Percentiles rank a stretch among this genome's conserved stretches.
phyloP scores from a whole-genome alignment of 2,113 vertebrate species.

The Gymnarchus niloticus region DNA sequence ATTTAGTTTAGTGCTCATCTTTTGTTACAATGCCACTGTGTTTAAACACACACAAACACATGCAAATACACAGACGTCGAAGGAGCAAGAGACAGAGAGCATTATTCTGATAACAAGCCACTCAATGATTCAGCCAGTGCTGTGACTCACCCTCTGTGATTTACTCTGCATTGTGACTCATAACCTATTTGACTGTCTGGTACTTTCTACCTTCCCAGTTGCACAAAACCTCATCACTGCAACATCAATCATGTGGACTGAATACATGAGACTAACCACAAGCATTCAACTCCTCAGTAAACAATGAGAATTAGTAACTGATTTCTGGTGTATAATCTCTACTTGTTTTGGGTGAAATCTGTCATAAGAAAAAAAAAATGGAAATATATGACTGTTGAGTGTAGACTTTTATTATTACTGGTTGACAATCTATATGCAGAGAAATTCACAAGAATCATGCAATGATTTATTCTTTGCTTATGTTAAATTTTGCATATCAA shows the following conservation, averaged over 20 bases:
- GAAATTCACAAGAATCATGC: not conserved
- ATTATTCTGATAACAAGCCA: slow-evolving; percentile 2
- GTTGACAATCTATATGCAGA: not conserved
- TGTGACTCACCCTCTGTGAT: slow-evolving; percentile 13
- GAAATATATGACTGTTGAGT: not conserved
- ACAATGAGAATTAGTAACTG: not conserved
- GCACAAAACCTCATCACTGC: not conserved
- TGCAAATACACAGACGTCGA: not conserved
- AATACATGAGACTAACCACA: not conserved
- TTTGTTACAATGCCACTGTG: not conserved
- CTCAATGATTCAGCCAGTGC: slow-evolving; percentile 13
- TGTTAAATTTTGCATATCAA: not conserved
- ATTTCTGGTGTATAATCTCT: not conserved
- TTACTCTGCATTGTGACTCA: slow-evolving; percentile 13
- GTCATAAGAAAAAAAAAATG: not conserved
- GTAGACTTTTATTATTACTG: not conserved
- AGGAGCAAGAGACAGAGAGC: slow-evolving; percentile 1
- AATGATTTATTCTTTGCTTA: not conserved
- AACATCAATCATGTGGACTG: not conserved
- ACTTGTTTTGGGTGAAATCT: not conserved
- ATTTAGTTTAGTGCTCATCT: not conserved
- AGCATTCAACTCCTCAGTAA: not conserved
- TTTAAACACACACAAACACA: not conserved
- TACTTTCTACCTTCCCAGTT: not conserved
- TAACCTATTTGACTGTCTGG: not conserved